Evolutionary conservation across 2,113 vertebrate genomes (phyloP).

Genomic region (Chlorodrepanis virens): DNA sequence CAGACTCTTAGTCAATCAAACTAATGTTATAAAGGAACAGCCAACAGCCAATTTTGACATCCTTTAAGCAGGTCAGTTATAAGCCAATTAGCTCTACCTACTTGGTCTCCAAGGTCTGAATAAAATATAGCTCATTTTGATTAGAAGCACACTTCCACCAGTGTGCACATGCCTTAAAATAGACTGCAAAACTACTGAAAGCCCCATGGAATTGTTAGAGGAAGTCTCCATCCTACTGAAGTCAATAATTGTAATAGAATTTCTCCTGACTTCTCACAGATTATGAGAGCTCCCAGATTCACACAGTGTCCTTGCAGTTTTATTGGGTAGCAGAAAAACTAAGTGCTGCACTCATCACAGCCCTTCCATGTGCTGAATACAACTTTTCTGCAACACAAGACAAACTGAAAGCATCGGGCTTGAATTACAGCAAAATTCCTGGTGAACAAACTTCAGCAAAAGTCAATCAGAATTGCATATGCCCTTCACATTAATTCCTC

Average conservation of each 20-base stretch:
- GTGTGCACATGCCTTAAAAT: slow-evolving; percentile 32
- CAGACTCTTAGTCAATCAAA: slow-evolving; percentile 52
- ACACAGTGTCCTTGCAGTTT: not conserved
- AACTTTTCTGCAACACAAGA: not conserved
- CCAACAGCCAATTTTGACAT: slow-evolving; percentile 63
- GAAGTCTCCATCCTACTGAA: slow-evolving; percentile 15
- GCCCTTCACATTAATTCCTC: not conserved
- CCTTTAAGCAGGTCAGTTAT: slow-evolving; percentile 61
- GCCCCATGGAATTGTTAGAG: slow-evolving; percentile 9
- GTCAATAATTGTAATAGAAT: slow-evolving; percentile 57
- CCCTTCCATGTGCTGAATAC: not conserved
- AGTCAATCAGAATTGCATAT: not conserved
- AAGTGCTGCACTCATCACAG: not conserved
- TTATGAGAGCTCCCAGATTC: not conserved
- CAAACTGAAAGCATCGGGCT: not conserved
- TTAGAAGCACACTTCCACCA: slow-evolving; percentile 47
- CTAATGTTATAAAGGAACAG: slow-evolving; percentile 52
- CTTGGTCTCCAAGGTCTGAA: slow-evolving; percentile 59
- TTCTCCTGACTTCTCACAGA: slow-evolving; percentile 33
- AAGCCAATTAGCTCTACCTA: slow-evolving; percentile 62
- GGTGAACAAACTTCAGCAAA: not conserved
- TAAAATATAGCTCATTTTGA: slow-evolving; percentile 62
- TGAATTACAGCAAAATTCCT: not conserved
- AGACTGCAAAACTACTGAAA: slow-evolving; percentile 48
- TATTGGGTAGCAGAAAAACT: not conserved